Conservation (phyloP, 2,888 invertebrate genomes). For the Entomobrya proxima region DNA sequence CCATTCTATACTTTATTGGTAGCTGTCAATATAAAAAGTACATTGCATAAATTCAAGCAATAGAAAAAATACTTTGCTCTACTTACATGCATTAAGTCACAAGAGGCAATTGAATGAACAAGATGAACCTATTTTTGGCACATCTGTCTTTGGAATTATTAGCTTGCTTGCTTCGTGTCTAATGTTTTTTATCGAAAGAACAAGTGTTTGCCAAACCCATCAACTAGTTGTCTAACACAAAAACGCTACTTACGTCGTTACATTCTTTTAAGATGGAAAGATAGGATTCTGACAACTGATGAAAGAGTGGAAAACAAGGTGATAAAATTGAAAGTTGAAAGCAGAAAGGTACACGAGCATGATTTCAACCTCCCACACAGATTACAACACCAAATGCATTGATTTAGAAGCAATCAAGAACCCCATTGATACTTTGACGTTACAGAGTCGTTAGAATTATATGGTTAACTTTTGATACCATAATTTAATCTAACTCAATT, state of each 20-base stretch:
- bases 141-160: constrained; percentile 13
- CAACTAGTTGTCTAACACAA: neutral
- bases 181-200: neutral
- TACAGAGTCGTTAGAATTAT: too few species aligned
- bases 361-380: too few species aligned
- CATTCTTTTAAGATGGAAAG: neutral
- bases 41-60: neutral
- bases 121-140: constrained; percentile 10
- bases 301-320: constrained; percentile 26
- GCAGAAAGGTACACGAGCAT: too few species aligned
- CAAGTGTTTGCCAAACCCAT: constrained; percentile 17
- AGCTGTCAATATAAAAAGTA: neutral
- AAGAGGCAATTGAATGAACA: neutral
- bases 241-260: neutral
- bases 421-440: too few species aligned
- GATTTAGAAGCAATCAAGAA: too few species aligned
- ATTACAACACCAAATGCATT: too few species aligned
- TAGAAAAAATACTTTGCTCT: neutral
- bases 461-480: too few species aligned
- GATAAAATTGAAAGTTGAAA: neutral
- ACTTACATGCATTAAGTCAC: neutral
- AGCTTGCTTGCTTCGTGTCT: neutral
- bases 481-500: too few species aligned
- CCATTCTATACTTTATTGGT: constrained; percentile 1
- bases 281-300: neutral